Base-by-base conservation (phyloP, 2,113 vertebrate genomes). In the Ammodytes dubius region DNA sequence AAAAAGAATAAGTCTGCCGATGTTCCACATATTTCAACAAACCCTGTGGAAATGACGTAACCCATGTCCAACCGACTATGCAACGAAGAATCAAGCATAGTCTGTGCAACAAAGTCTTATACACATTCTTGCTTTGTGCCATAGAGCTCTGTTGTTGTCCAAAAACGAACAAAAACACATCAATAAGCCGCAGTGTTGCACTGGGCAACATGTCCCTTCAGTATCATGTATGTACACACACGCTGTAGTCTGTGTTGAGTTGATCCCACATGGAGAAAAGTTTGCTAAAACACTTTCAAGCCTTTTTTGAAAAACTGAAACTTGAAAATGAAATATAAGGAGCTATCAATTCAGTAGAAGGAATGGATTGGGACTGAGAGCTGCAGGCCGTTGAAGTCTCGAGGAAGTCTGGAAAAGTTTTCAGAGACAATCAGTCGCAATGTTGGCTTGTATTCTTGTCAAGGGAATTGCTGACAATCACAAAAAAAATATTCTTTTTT, bases 1-100 rank as follows among this genome's bases (percentile, higher is more conserved):
- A 27, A 27, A 52, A 86, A 84, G 50, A 67, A 70, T 56, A 63
- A 52, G 17, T 47, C n/a, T 9, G 45, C 19, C 14, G n/a, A 57
- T 53, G 10, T 50, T 71, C 7, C 57, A 0, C 49, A 35, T 73
- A 35, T 68, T 60, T 70, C 43, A 57, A 66, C 27, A 58, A 43
- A 80, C 61, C 54, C 52, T 12, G 5, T 12, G 7, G 65, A 61
- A 59, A 27, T 27, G 27, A 27, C 27, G 27, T 27, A 27, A 27
- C 27, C 27, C 27, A 27, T 27, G 27, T 1, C 1, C 27, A 27
- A 27, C 27, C 27, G 27, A 27, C 27, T 27, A 27, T 27, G 27
- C 27, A 27, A 27, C 27, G 27, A 27, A 27, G 27, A 27, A 35
- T 58, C 17, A 50, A 14, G 64, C 39, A 8, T 57, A 45, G 6